A percentile compares a stretch with the other conserved stretches of the same genome.
phyloP scores from a whole-genome alignment of 2,888 invertebrate species.

The Cerastis leucographa region DNA sequence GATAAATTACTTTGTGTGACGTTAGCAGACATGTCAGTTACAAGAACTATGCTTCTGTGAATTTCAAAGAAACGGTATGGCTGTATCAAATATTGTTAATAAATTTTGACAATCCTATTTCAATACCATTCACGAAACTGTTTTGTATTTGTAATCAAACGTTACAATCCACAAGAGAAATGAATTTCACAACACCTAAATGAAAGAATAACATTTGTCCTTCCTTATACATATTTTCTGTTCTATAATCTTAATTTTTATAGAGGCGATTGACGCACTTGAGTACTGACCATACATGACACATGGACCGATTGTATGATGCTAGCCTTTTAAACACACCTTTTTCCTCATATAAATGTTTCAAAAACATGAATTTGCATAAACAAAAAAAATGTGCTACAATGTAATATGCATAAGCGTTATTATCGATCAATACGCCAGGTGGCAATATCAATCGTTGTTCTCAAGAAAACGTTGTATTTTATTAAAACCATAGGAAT shows the following conservation, averaged over 20 bases:
- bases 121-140: background rate
- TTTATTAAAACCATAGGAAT: slow-evolving; percentile 21
- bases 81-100: too few species aligned
- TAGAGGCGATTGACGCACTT: too few species aligned
- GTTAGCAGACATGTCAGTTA: background rate
- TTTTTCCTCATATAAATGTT: background rate
- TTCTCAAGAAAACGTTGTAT: slow-evolving; percentile 23
- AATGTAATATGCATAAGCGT: slow-evolving; percentile 13
- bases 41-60: background rate
- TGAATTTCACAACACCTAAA: background rate
- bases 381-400: background rate
- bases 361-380: slow-evolving; percentile 16
- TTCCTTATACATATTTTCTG: background rate
- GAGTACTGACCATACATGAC: background rate
- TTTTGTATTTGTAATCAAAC: too few species aligned
- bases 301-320: background rate
- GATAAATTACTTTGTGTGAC: slow-evolving; percentile 3
- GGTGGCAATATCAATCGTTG: slow-evolving; percentile 16
- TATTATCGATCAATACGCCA: slow-evolving; percentile 19
- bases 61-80: background rate
- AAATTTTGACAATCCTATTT: background rate
- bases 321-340: background rate
- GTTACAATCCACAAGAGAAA: background rate
- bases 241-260: too few species aligned
- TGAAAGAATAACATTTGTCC: background rate